Evolutionary conservation across 2,888 invertebrate genomes (phyloP).

Genomic region (Nemotelus nigrinus): DNA sequence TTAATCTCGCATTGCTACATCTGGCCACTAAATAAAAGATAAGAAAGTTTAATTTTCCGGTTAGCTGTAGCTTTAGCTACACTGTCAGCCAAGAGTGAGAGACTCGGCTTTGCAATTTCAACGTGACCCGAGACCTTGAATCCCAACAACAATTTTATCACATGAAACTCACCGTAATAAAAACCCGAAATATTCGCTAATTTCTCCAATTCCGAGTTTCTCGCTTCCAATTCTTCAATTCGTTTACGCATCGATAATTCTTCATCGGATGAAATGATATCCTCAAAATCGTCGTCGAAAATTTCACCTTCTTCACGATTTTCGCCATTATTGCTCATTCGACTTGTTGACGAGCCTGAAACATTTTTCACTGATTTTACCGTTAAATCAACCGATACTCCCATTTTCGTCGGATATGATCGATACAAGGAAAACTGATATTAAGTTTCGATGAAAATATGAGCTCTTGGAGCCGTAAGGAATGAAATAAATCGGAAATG

Average conservation of each 20-base stretch:
- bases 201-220: slow-evolving; percentile 63
- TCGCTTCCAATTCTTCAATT: slow-evolving; percentile 62
- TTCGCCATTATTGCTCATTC: slow-evolving; percentile 47
- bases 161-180: slow-evolving; percentile 57
- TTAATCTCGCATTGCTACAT: too few species aligned
- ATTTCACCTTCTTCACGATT: slow-evolving; percentile 64
- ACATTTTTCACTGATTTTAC: neutral
- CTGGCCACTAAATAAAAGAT: too few species aligned
- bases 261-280: slow-evolving; percentile 65
- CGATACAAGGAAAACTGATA: too few species aligned
- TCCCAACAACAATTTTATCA: neutral
- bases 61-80: too few species aligned
- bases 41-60: too few species aligned
- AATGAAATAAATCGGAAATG: too few species aligned
- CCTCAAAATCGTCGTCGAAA: slow-evolving; percentile 60
- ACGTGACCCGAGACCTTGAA: too few species aligned
- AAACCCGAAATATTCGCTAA: slow-evolving; percentile 61
- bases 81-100: too few species aligned
- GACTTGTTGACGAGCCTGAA: too few species aligned
- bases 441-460: too few species aligned
- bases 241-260: slow-evolving; percentile 61
- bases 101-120: too few species aligned
- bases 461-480: too few species aligned
- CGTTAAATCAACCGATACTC: slow-evolving; percentile 23
- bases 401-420: neutral